Conservation (phyloP, 1,140 invertebrate species). For the Drosophila bocqueti region DNA sequence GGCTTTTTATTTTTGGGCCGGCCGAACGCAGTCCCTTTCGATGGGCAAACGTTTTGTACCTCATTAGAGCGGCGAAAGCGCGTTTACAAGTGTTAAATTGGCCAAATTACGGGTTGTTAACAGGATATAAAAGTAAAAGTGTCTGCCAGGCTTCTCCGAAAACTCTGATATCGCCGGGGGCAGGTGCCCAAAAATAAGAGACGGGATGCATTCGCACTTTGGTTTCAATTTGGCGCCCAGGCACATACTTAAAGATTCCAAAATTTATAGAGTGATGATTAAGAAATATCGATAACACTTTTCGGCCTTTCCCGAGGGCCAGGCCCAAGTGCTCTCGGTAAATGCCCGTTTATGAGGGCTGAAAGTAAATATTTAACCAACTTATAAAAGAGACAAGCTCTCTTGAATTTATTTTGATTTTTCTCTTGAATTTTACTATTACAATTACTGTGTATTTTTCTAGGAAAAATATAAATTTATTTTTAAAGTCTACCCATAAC, state of each 20-base stretch:
- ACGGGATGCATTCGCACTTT: constrained; percentile 22
- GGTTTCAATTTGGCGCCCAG: constrained; percentile 38
- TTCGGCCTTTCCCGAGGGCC: not conserved
- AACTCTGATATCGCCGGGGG: not conserved
- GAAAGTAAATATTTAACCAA: constrained; percentile 22
- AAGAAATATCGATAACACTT: constrained; percentile 52
- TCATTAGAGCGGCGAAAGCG: constrained; percentile 83
- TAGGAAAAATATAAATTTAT: not conserved
- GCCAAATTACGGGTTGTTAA: constrained; percentile 80
- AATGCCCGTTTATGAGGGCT: constrained; percentile 2
- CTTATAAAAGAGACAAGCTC: not conserved
- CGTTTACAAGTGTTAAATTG: constrained; percentile 84
- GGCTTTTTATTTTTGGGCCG: constrained; percentile 36
- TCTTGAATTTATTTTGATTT: not conserved
- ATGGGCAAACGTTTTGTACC: constrained; percentile 75
- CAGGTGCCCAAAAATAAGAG: constrained; percentile 18
- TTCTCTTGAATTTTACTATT: not conserved
- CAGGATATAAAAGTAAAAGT: constrained; percentile 84
- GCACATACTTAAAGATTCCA: constrained; percentile 31
- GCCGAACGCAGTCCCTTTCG: constrained; percentile 4
- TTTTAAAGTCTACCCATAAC: not conserved
- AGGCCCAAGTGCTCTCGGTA: constrained; percentile 3
- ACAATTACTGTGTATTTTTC: not conserved
- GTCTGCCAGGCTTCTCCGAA: constrained; percentile 46
- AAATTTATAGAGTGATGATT: constrained; percentile 56